Evolutionary conservation across 2,797 vertebrate genomes (phyloP).

Genomic region (Cottoperca gobio): DNA sequence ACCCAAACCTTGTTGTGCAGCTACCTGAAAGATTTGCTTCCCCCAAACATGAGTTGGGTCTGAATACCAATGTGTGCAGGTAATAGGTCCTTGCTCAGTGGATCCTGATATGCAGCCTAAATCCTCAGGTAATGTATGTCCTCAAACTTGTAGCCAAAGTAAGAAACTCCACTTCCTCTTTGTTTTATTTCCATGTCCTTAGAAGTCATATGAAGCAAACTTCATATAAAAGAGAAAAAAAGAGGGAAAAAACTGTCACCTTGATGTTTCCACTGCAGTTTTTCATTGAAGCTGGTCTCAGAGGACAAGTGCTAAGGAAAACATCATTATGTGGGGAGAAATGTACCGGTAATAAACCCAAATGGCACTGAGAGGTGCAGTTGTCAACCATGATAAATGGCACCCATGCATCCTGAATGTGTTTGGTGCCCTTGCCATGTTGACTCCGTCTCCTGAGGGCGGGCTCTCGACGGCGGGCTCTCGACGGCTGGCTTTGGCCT

Average conservation of each 20-base stretch:
- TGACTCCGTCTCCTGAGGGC: slow-evolving; percentile 75
- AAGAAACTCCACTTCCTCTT: slow-evolving; percentile 41
- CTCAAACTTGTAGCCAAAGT: slow-evolving; percentile 41
- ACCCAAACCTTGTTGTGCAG: slow-evolving; percentile 14
- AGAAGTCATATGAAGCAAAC: slow-evolving; percentile 71
- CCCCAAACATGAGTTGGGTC: slow-evolving; percentile 11
- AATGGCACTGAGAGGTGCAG: slow-evolving; percentile 81
- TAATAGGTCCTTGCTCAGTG: slow-evolving; percentile 40
- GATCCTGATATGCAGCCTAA: slow-evolving; percentile 35
- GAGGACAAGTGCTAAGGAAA: slow-evolving; percentile 81
- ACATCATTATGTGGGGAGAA: slow-evolving; percentile 84
- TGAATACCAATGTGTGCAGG: slow-evolving; percentile 34
- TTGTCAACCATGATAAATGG: slow-evolving; percentile 87
- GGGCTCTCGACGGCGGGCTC: slow-evolving; percentile 65
- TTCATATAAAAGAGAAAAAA: slow-evolving; percentile 59
- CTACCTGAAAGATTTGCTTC: slow-evolving; percentile 36
- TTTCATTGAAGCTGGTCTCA: slow-evolving; percentile 78
- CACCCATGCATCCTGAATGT: slow-evolving; percentile 78
- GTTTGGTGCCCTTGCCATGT: slow-evolving; percentile 83
- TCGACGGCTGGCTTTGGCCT: slow-evolving; percentile 68
- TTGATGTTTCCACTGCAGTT: slow-evolving; percentile 80
- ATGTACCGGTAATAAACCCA: slow-evolving; percentile 85
- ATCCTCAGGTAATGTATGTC: slow-evolving; percentile 36
- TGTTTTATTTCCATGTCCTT: slow-evolving; percentile 61
- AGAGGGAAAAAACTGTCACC: slow-evolving; percentile 69